Conservation (phyloP, 2,888 invertebrate genomes). For the Eremobia ochroleuca region DNA sequence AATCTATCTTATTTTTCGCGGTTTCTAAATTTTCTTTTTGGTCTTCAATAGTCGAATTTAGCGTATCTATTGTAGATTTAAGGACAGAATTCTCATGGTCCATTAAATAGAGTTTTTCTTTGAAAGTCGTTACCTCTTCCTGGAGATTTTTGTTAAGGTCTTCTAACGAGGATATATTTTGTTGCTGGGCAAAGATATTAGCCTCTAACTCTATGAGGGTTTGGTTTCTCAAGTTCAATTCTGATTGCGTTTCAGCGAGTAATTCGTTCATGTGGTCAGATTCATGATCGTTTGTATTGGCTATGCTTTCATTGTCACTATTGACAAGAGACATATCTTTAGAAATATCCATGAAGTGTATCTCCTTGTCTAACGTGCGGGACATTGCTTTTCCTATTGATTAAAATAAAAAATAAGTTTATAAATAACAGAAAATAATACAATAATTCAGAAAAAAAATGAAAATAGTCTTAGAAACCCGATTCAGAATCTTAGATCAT, state of each 20-base stretch:
- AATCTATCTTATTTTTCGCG: constrained; percentile 78
- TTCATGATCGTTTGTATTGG: constrained; percentile 70
- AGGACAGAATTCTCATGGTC: constrained; percentile 80
- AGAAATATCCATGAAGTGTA: constrained; percentile 80
- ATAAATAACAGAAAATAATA: constrained; percentile 7
- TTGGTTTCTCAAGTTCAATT: constrained; percentile 76
- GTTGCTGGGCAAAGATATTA: constrained; percentile 74
- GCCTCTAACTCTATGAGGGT: constrained; percentile 78
- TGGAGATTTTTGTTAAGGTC: constrained; percentile 76
- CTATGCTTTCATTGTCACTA: constrained; percentile 80
- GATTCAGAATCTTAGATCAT: not conserved
- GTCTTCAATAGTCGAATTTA: constrained; percentile 78
- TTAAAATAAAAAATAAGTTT: constrained; percentile 16
- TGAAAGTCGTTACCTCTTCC: constrained; percentile 71
- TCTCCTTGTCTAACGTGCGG: constrained; percentile 72
- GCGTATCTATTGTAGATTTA: constrained; percentile 77
- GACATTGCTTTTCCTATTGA: constrained; percentile 72
- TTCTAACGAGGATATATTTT: constrained; percentile 78
- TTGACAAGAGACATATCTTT: constrained; percentile 82
- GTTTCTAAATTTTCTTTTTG: constrained; percentile 77
- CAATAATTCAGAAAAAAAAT: not conserved
- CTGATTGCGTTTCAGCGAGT: constrained; percentile 73
- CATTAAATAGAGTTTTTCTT: constrained; percentile 73
- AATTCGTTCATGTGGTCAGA: constrained; percentile 69
- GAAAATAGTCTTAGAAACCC: not conserved